These are phyloP conservation scores for Halocynthia roretzi DNA, from an alignment of 23 tunicate genomes.

Conservation along the genomic window DNA sequence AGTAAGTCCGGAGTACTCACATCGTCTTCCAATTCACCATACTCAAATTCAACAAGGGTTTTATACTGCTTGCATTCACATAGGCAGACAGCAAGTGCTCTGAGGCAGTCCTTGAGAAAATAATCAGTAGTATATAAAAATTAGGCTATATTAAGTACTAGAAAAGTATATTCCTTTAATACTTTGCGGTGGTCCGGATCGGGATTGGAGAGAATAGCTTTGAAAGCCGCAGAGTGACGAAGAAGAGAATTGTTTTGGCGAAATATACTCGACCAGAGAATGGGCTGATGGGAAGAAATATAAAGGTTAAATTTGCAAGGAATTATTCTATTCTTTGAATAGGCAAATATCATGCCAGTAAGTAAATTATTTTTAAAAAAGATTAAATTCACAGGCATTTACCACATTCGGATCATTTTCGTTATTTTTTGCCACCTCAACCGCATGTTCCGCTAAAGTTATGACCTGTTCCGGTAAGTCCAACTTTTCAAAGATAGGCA, in stretches of 20 bases:
- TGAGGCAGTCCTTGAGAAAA: slow-evolving; percentile 49
- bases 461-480: slow-evolving; percentile 59
- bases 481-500: slow-evolving; percentile 51
- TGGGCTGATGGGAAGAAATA: slow-evolving; percentile 16
- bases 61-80: slow-evolving; percentile 78
- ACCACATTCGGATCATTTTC: slow-evolving; percentile 43
- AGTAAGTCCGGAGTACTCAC: slow-evolving; percentile 10
- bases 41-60: slow-evolving; percentile 67
- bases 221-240: slow-evolving; percentile 50
- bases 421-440: slow-evolving; percentile 29
- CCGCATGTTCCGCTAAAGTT: slow-evolving; percentile 46
- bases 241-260: slow-evolving; percentile 44
- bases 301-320: too few species aligned
- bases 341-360: too few species aligned
- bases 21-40: slow-evolving; percentile 60
- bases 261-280: slow-evolving; percentile 61
- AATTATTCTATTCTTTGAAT: too few species aligned
- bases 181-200: slow-evolving; percentile 65
- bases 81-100: slow-evolving; percentile 60
- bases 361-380: too few species aligned
- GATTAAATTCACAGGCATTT: too few species aligned
- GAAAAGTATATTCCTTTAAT: neutral
- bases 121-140: too few species aligned
- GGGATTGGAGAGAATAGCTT: slow-evolving; percentile 60
- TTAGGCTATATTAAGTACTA: too few species aligned